Base-by-base conservation (phyloP, 2,113 vertebrate genomes). In the Actenoides hombroni region DNA sequence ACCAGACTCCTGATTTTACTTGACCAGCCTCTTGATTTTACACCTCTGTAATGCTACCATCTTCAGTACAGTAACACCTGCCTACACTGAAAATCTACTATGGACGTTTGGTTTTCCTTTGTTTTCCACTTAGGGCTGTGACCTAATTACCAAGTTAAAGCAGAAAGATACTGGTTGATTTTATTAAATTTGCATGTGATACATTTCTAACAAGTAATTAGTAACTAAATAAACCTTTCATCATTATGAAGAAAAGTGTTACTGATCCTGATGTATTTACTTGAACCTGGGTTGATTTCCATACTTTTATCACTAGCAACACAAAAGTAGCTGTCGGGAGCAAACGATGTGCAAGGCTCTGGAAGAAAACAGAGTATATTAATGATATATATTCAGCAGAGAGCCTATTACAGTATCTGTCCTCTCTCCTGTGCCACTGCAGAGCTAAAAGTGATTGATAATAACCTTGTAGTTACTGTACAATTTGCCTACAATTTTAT, bases 391-490 rank as follows among this genome's bases (percentile, higher is more conserved):
- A 67, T 86, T 84, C 85, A 95, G 75, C 68, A 87, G 82, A 92
- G 79, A 92, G 61, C 76, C 95, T 93, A 80, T 94, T 93, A 85
- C 4, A 39, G 71, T 44, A 68, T 33, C 95, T 95, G 88, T 86
- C 56, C 83, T 93, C 65, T 90, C 86, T 81, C 76, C 92, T 68
- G 35, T 63, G 42, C 59, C 93, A 77, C 42, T 80, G 79, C n/a
- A 95, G 93, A 97, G 85, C 54, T 95, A 75, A 94, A 96, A 96
- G 74, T 94, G 88, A 97, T 97, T 95, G 88, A 92, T 97, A 96
- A 95, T 97, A 97, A 95, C 88, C 71, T 92, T 88, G 86, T 88
- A 90, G 70, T 65, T 88, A 86, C 67, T 60, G 73, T 91, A 95
- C 96, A 96, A 96, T 95, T 95, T 97, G 78, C 83, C 83, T 82